Conservation (phyloP, 2,113 vertebrate genomes). For the Oenanthe oenanthe region DNA sequence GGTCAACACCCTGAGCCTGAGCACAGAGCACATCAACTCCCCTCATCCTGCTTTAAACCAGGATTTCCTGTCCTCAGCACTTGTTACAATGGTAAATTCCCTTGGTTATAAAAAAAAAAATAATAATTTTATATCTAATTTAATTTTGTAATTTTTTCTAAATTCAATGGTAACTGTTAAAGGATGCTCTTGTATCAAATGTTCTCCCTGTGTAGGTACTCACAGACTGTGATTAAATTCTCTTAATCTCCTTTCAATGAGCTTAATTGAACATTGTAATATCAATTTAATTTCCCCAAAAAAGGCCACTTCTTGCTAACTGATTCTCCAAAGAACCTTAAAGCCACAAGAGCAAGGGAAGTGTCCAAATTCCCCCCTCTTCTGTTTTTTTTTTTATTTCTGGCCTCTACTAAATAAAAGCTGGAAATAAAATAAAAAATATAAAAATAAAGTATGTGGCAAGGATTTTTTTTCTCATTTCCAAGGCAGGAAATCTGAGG, state of each 20-base stretch:
- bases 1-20: background rate
- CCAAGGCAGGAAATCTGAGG: background rate
- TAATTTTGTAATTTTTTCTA: background rate
- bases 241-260: constrained; percentile 14
- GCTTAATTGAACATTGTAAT: background rate
- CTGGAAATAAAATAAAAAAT: background rate
- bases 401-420: background rate
- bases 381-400: background rate
- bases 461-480: background rate
- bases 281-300: background rate
- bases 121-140: background rate
- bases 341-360: background rate
- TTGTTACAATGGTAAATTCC: background rate
- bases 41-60: background rate
- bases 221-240: constrained; percentile 32
- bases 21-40: background rate
- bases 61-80: background rate
- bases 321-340: background rate
- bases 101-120: background rate
- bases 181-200: constrained; percentile 4
- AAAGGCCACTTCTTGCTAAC: background rate
- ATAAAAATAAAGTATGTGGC: background rate
- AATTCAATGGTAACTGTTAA: background rate
- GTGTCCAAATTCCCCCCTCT: background rate
- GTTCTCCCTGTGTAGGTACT: background rate